Base-by-base conservation (phyloP, 2,888 invertebrate species). In the Ptilodon capucinus region DNA sequence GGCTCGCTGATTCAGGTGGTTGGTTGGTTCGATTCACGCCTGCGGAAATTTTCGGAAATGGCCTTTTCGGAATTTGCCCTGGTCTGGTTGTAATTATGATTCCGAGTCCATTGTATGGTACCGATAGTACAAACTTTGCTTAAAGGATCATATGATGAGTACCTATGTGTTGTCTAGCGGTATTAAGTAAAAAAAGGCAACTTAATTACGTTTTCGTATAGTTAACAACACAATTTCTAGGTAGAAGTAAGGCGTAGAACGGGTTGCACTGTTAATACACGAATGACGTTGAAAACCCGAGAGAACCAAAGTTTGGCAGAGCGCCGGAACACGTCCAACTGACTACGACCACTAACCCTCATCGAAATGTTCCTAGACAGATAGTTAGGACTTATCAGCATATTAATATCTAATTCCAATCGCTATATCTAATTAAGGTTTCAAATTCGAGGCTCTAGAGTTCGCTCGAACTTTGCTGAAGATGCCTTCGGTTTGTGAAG, bases 231-330 rank as follows among this genome's bases (percentile, higher is more conserved):
- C 23, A 23, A 23, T 23, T 23, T 23, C 6, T 23, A 23, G 7
- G 2, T 28, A 2, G 28, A 28, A 2, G 28, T 3, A 28, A 28
- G n/a, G n/a, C n/a, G 4, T 3, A n/a, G 28, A 11, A 28, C 2
- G 11, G 28, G 28, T 28, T n/a, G n/a, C 25, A 25, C 28, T 11
- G 28, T 28, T 28, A 28, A 28, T 28, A 28, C 28, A 32, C 32
- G 7, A 14, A 13, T 4, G 51, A 23, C 46, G 48, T 42, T 43
- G 41, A 43, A 46, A 58, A 51, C 56, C 47, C 45, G 40, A 32
- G 40, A 54, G 60, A 57, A 48, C 48, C 58, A 64, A 60, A 67
- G 55, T 71, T 74, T 73, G 68, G 64, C 64, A 58, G 60, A 36
- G 44, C 57, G 69, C 71, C 68, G 43, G 45, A 55, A 48, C 57